Percentiles rank a stretch among this genome's conserved stretches.
These are phyloP conservation scores for Gymnoscopelus braueri DNA, from an alignment of 2,797 vertebrate species.

Conservation along the genomic window DNA sequence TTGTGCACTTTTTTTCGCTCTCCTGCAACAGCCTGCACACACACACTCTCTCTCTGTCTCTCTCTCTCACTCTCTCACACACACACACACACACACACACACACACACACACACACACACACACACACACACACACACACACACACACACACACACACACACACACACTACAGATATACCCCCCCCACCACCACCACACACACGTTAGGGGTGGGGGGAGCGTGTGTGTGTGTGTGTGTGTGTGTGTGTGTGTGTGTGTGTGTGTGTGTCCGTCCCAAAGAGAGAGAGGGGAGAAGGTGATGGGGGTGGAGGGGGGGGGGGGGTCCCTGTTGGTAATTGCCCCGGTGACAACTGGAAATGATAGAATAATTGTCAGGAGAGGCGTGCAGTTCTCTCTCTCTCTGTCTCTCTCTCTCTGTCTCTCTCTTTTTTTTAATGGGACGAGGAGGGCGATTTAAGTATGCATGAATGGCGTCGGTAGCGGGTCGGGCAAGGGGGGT, in stretches of 20 bases:
- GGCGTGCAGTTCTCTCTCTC: slow-evolving; percentile 71
- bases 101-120: too few relatives aligned
- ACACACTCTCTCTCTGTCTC: slow-evolving; percentile 7
- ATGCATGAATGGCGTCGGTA: slow-evolving; percentile 94
- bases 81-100: background rate
- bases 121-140: background rate
- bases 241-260: slow-evolving; percentile 57
- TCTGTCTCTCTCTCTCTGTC: slow-evolving; percentile 41
- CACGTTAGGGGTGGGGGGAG: too few relatives aligned
- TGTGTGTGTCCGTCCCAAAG: slow-evolving; percentile 80
- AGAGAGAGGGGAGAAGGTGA: slow-evolving; percentile 68
- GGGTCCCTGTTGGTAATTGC: slow-evolving; percentile 93
- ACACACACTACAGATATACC: too few relatives aligned
- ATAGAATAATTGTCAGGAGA: slow-evolving; percentile 99
- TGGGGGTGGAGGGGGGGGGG: slow-evolving; percentile 84
- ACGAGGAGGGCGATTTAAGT: slow-evolving; percentile 96
- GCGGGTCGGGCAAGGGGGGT: slow-evolving; percentile 50
- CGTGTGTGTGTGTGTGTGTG: slow-evolving; percentile 58
- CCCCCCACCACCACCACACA: background rate
- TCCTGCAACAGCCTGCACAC: slow-evolving; percentile 12
- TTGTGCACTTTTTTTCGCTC: slow-evolving; percentile 85
- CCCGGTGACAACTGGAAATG: slow-evolving; percentile 99
- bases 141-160: background rate
- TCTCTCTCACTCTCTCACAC: slow-evolving; percentile 24
- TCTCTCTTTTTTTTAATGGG: slow-evolving; percentile 88